phyloP scores from a whole-genome alignment of 2,888 invertebrate species.

The Gandaritis pyraliata region DNA sequence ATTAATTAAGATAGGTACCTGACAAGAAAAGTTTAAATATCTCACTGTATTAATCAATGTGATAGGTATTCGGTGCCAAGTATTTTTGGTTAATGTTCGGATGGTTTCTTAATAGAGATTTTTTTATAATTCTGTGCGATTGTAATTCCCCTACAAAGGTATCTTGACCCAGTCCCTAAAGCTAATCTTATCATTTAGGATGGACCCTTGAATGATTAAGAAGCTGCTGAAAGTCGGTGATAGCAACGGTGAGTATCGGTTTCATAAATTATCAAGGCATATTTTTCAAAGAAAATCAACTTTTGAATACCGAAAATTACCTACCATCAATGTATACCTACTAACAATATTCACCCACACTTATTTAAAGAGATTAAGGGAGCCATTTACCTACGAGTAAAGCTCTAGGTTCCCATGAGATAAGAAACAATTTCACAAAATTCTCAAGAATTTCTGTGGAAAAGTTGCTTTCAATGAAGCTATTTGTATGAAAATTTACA shows the following conservation, averaged over 20 bases:
- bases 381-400: neutral
- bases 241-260: neutral
- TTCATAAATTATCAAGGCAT: neutral
- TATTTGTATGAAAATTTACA: conserved; percentile 3
- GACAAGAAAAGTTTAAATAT: conserved; percentile 31
- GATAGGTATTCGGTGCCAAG: conserved; percentile 24
- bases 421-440: conserved; percentile 1
- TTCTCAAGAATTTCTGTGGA: conserved; percentile 4
- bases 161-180: no score
- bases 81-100: conserved; percentile 15
- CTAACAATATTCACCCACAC: neutral
- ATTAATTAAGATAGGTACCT: conserved; percentile 32
- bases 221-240: no score
- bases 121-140: no score
- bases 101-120: conserved; percentile 6
- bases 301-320: no score
- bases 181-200: no score
- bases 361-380: neutral
- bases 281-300: no score
- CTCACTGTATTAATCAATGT: conserved; percentile 30
- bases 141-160: neutral
- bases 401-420: neutral
- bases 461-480: neutral
- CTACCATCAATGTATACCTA: no score
- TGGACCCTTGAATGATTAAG: neutral